These are phyloP conservation scores for Steatornis caripensis DNA, from an alignment of 2,113 vertebrate species.

Conservation along the genomic window DNA sequence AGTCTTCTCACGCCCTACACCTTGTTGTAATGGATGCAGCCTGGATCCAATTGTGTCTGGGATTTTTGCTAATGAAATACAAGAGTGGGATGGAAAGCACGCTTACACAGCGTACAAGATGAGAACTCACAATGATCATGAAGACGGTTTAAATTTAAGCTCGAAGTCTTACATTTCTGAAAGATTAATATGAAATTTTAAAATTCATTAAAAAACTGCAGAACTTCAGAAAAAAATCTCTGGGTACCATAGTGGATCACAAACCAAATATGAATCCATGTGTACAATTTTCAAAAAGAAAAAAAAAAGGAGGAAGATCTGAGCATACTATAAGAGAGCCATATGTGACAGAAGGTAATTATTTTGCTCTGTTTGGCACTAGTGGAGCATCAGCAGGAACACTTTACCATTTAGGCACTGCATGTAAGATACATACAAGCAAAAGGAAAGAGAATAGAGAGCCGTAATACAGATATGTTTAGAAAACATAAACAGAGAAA, in stretches of 20 bases:
- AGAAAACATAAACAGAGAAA: not conserved
- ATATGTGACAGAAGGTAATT: not conserved
- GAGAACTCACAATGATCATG: not conserved
- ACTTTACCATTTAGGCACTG: not conserved
- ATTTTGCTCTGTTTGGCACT: not conserved
- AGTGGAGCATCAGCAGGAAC: not conserved
- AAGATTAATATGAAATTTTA: not conserved
- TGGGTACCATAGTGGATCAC: not conserved
- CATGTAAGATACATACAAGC: not conserved
- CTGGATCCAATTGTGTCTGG: not conserved
- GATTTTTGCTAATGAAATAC: not conserved
- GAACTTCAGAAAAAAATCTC: not conserved
- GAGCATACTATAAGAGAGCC: not conserved
- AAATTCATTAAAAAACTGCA: not conserved
- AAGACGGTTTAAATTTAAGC: not conserved
- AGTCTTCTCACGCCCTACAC: not conserved
- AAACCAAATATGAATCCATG: not conserved
- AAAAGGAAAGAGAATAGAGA: not conserved
- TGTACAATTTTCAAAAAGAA: not conserved
- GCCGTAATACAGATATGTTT: not conserved
- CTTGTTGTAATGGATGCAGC: accelerated
- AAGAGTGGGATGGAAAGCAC: not conserved
- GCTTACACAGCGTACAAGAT: not conserved
- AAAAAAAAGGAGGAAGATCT: not conserved
- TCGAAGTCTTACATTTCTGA: not conserved